phyloP scores from a whole-genome alignment of 1,140 invertebrate genomes.

The Dreissena polymorpha region DNA sequence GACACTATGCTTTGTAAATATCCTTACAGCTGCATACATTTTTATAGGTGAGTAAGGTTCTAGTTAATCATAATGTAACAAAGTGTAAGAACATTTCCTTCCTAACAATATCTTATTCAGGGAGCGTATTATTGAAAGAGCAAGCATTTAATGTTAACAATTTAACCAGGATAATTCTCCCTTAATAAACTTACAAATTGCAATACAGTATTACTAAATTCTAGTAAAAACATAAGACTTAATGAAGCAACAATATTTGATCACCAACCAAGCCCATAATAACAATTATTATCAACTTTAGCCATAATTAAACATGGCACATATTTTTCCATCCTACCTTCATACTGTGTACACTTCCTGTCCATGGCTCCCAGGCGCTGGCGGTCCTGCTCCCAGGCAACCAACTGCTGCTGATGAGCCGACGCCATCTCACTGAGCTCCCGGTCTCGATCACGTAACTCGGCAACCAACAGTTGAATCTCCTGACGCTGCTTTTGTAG shows the following conservation, averaged over 20 bases:
- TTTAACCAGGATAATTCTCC: neutral
- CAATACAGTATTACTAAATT: neutral
- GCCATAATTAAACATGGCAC: neutral
- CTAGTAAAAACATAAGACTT: neutral
- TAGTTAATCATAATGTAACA: too few relatives aligned
- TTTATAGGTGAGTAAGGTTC: too few relatives aligned
- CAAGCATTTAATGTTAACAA: too few relatives aligned
- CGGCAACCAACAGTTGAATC: slow-evolving; percentile 71
- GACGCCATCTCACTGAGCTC: slow-evolving; percentile 74
- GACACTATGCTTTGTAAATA: too few relatives aligned
- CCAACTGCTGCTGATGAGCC: slow-evolving; percentile 72
- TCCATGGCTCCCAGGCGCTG: slow-evolving; percentile 63
- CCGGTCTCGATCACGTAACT: slow-evolving; percentile 70
- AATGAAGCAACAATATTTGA: neutral
- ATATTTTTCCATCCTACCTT: slow-evolving; percentile 51
- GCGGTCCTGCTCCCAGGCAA: slow-evolving; percentile 75
- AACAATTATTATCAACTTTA: neutral
- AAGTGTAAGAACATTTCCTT: too few relatives aligned
- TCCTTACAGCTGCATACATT: too few relatives aligned
- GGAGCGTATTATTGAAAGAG: too few relatives aligned
- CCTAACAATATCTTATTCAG: too few relatives aligned
- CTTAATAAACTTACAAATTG: neutral
- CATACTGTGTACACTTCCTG: slow-evolving; percentile 61
- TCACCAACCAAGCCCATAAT: neutral
- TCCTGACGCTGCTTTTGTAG: slow-evolving; percentile 74